Evolutionary conservation across 30 jellyfish, hydroid and myxozoan species (phyloP).

Genomic region (Aurelia sp.): DNA sequence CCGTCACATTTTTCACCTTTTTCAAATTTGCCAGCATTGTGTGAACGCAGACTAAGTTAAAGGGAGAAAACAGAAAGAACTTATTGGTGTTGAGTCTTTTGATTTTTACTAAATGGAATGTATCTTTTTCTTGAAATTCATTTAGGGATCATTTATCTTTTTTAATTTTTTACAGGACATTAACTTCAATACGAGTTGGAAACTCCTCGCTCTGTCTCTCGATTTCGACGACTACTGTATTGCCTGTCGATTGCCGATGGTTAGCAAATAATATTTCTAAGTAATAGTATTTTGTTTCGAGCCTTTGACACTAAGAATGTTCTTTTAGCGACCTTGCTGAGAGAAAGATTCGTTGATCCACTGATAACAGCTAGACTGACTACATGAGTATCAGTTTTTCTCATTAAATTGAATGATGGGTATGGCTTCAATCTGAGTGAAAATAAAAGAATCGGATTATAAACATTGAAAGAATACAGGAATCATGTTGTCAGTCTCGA

Average conservation of each 20-base stretch:
- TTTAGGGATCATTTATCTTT: not conserved
- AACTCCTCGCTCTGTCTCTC: slow-evolving; percentile 56
- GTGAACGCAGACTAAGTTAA: not conserved
- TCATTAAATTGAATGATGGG: too few species aligned
- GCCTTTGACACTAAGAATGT: not conserved
- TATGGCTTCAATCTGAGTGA: too few species aligned
- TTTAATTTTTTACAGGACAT: slow-evolving; percentile 30
- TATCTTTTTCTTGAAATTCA: not conserved
- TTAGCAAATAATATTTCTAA: not conserved
- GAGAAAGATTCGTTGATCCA: too few species aligned
- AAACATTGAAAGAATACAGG: too few species aligned
- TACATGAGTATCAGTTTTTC: too few species aligned
- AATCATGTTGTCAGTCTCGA: too few species aligned
- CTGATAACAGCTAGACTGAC: too few species aligned
- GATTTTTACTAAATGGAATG: not conserved
- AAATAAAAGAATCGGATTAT: too few species aligned
- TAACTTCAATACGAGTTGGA: slow-evolving; percentile 61
- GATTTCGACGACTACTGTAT: slow-evolving; percentile 71
- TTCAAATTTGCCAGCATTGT: too few species aligned
- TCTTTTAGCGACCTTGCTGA: too few species aligned
- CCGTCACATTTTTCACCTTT: too few species aligned
- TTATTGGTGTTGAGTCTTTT: not conserved
- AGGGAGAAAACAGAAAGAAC: not conserved
- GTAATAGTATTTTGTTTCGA: not conserved
- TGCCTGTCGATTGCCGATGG: slow-evolving; percentile 49